Base-by-base conservation (phyloP, 2,113 vertebrate genomes). In the Xiphorhynchus elegans region DNA sequence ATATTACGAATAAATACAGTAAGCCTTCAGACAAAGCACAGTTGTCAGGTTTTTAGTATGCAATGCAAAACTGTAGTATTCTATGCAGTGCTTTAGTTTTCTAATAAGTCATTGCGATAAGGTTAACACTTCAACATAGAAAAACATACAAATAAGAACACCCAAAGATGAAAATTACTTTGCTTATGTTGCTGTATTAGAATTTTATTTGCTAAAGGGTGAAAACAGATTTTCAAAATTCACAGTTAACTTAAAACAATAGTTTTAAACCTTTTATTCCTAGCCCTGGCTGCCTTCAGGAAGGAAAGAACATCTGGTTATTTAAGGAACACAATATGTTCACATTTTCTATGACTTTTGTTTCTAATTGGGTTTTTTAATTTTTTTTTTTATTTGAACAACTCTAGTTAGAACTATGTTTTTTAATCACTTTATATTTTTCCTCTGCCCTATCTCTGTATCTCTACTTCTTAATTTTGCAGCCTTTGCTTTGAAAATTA, bases 261-360 rank as follows among this genome's bases (percentile, higher is more conserved):
- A 98, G 98, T 98, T 97, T 97, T 97, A 98, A 98, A 98, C 98
- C 98, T 98, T 98, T 98, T 98, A 98, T 98, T 98, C 97, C 96
- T 96, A 98, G 98, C 97, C 97, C 97, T 98, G 97, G 93, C 97
- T 98, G 98, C 98, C 98, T 98, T 97, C 98, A 98, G 98, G 98
- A 98, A 98, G 96, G 89, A 97, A 94, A 95, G 98, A 98, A 98
- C 98, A 99, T 98, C 98, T 98, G 98, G 98, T 98, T 98, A 98
- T 98, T 98, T 98, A 98, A 98, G 98, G 98, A 98, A 98, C 97
- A 98, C 98, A 98, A 98, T 98, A 98, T 98, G 98, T 98, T 98
- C 98, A 98, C 98, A 98, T 98, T 98, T 98, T 98, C 98, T 98
- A 98, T 98, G 98, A 98, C 98, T 98, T 98, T 98, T 98, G 97